These are phyloP conservation scores for Axis porcinus DNA, from an alignment of 2,113 vertebrate species.

Conservation along the genomic window DNA sequence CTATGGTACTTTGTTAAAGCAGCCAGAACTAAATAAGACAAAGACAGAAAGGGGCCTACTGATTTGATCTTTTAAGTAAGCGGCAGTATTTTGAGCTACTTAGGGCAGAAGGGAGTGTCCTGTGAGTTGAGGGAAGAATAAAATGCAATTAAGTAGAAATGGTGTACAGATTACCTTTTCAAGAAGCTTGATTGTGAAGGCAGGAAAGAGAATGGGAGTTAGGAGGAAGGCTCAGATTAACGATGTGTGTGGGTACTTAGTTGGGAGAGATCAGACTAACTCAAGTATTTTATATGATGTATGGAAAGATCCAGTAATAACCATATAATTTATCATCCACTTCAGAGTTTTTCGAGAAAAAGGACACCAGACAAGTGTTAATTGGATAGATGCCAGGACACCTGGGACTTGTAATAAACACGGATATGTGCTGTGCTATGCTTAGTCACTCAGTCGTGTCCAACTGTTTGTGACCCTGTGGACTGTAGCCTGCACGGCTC, in stretches of 20 bases:
- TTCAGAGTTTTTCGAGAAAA: not conserved
- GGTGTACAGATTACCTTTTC: not conserved
- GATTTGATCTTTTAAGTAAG: not conserved
- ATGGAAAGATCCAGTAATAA: not conserved
- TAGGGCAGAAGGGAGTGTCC: not conserved
- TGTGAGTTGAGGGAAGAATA: not conserved
- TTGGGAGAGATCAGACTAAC: not conserved
- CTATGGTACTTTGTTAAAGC: not conserved
- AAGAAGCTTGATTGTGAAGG: not conserved
- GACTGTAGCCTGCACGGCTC: not conserved
- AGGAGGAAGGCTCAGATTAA: not conserved
- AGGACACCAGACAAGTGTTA: not conserved
- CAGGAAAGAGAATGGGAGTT: not conserved
- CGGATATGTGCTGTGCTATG: not conserved
- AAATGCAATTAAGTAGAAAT: not conserved
- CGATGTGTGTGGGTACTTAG: not conserved
- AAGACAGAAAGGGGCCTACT: not conserved
- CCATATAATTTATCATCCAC: not conserved
- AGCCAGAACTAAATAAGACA: not conserved
- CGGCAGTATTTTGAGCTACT: not conserved
- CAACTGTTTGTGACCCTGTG: fast-evolving
- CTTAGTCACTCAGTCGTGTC: not conserved
- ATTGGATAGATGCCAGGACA: not conserved
- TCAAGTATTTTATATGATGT: not conserved
- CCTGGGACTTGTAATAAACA: not conserved